phyloP scores from a whole-genome alignment of 2,113 vertebrate genomes.

The Copsychus sechellarum region DNA sequence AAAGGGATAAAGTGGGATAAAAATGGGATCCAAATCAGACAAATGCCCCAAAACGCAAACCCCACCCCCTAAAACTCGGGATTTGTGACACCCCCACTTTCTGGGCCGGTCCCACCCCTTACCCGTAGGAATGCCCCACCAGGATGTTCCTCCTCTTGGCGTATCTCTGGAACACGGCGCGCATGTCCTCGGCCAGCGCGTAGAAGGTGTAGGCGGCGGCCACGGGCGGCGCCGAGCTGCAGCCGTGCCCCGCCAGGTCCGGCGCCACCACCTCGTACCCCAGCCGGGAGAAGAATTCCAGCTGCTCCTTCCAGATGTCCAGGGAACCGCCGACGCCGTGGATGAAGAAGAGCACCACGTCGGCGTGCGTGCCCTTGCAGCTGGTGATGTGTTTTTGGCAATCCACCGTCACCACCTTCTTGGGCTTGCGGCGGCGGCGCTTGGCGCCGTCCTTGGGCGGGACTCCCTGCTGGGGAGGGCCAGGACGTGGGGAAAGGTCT shows the following conservation, averaged over 20 bases:
- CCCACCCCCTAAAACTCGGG: background rate
- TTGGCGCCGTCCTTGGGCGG: background rate
- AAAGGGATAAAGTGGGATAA: too few species aligned
- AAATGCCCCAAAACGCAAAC: background rate
- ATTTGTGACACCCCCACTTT: too few species aligned
- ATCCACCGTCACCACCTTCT: conserved; percentile 87
- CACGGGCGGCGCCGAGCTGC: conserved; percentile 87
- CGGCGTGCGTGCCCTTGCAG: conserved; percentile 86
- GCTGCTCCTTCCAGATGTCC: conserved; percentile 94
- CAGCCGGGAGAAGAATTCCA: conserved; percentile 89
- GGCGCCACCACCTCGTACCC: conserved; percentile 94
- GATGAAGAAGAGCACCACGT: conserved; percentile 94
- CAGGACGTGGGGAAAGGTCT: too few species aligned
- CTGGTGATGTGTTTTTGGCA: conserved; percentile 85
- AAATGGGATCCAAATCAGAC: background rate
- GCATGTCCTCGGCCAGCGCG: conserved; percentile 91
- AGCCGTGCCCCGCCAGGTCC: conserved; percentile 89
- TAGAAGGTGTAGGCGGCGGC: conserved; percentile 95
- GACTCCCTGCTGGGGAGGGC: background rate
- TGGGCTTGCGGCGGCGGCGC: conserved; percentile 81
- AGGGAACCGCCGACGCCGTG: conserved; percentile 93
- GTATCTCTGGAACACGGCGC: conserved; percentile 89
- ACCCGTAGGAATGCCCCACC: conserved; percentile 95
- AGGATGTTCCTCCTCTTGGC: conserved; percentile 91
- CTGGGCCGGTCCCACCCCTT: background rate